A percentile compares a stretch with the other conserved stretches of the same genome.
These are phyloP conservation scores for Iphiclides podalirius DNA, from an alignment of 2,888 invertebrate species.

Conservation along the genomic window DNA sequence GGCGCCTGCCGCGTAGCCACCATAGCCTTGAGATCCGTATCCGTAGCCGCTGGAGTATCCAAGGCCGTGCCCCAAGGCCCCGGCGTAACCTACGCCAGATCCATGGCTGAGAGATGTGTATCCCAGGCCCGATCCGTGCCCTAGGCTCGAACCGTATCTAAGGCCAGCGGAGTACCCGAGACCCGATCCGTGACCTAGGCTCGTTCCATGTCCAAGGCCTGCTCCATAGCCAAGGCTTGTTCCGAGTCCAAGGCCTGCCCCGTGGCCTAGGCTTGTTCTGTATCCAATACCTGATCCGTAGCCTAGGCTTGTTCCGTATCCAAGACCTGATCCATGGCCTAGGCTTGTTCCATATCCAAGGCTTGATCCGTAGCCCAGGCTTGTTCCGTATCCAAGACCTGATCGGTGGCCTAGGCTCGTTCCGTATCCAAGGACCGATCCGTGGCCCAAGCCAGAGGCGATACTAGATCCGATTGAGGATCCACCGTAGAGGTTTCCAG, in stretches of 20 bases:
- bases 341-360: slow-evolving; percentile 3
- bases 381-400: slow-evolving; percentile 26
- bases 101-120: background rate
- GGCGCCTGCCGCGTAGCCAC: slow-evolving; percentile 22
- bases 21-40: slow-evolving; percentile 31
- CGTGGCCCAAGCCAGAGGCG: slow-evolving; percentile 27
- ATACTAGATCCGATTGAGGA: slow-evolving; percentile 27
- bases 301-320: slow-evolving; percentile 25
- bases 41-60: background rate
- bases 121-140: background rate
- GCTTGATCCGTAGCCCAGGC: slow-evolving; percentile 5
- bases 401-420: slow-evolving; percentile 35
- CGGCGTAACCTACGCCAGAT: slow-evolving; percentile 33
- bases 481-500: slow-evolving; percentile 44
- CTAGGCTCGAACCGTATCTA: background rate
- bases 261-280: background rate
- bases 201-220: slow-evolving; percentile 33
- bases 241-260: slow-evolving; percentile 1
- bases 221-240: slow-evolving; percentile 30
- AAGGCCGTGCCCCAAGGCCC: background rate
- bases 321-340: slow-evolving; percentile 1
- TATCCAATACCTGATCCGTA: slow-evolving; percentile 25
- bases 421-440: slow-evolving; percentile 35
- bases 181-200: slow-evolving; percentile 35
- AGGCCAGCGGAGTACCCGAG: slow-evolving; percentile 22